phyloP scores from a whole-genome alignment of 2,113 vertebrate genomes.

The Casuarius casuarius region DNA sequence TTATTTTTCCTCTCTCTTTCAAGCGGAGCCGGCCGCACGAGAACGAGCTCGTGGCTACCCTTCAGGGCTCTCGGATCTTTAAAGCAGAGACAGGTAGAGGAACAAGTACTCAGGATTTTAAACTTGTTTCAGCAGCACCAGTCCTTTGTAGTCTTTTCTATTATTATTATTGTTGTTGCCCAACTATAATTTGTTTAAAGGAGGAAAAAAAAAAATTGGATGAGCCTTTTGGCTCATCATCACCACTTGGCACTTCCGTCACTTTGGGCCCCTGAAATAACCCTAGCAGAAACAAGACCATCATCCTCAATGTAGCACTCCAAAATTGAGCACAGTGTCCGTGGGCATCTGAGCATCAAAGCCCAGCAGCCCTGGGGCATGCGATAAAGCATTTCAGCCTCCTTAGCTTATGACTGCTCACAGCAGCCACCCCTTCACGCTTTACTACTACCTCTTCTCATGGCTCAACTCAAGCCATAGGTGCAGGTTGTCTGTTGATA shows the following conservation, averaged over 20 bases:
- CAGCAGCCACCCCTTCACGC: no score
- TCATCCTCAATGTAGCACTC: accelerated
- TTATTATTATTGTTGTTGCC: background rate
- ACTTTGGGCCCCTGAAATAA: background rate
- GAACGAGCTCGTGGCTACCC: background rate
- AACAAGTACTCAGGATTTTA: background rate
- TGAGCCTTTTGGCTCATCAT: background rate
- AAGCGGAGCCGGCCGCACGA: background rate
- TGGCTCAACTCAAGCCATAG: no score
- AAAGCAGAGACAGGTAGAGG: background rate
- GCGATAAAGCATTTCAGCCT: no score
- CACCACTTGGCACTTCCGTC: background rate
- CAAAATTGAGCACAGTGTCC: background rate
- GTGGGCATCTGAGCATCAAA: no score
- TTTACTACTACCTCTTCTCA: no score
- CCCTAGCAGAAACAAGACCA: background rate
- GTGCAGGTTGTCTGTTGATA: no score
- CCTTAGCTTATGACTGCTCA: no score
- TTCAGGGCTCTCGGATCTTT: background rate
- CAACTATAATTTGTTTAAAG: background rate
- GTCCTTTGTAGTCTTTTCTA: background rate
- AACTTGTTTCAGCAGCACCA: background rate
- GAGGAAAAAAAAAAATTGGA: background rate
- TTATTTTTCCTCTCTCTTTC: background rate
- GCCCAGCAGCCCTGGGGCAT: no score